Base-by-base conservation (phyloP, 2,888 invertebrate species). In the Cremastinae sp. region DNA sequence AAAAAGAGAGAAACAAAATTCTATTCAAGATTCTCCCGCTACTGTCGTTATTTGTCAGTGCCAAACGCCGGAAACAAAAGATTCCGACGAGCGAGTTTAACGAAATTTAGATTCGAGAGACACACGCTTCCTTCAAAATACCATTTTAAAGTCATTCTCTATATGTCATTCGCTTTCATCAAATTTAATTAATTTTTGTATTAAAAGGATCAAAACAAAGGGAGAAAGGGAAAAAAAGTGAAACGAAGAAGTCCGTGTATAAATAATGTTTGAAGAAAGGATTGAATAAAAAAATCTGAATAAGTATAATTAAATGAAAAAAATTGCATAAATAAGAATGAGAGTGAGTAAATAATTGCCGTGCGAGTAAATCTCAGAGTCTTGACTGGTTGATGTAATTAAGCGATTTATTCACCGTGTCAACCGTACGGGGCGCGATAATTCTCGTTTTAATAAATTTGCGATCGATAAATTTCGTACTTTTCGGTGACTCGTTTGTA, bases 21-120 rank as follows among this genome's bases (percentile, higher is more conserved):
- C 58, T 10, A 71, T 75, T 66, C 66, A 75, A 49, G 49, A 59
- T 28, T 56, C 47, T 38, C 61, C 28, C 49, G 70, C 70, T 61
- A 71, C 75, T 61, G 53, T 75, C 70, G 61, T 71, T 71, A 61
- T 64, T 61, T 20, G 62, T 36, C 43, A 41, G 53, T 20, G 28
- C 14, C 10, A 10, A 58, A 47, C 45, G 43, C 18, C 56, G 56
- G 61, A 62, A 75, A 71, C 43, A 70, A 56, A 64, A 58, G 38
- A 47, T 49, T 7, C 9, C 7, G 12, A 3, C 20, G 3, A 28
- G 14, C n/a, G n/a, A 28, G 5, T 28, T 58, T 1, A 12, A 41
- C 18, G 18, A 22, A 8, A 58, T 41, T 58, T 18, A 18, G 10
- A 8, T 4, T 16, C 4, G 12, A 10, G n/a, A 59, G 9, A 7